Conservation (phyloP, 92 coral and sea anemone species). For the Anthopleura xanthogrammica region DNA sequence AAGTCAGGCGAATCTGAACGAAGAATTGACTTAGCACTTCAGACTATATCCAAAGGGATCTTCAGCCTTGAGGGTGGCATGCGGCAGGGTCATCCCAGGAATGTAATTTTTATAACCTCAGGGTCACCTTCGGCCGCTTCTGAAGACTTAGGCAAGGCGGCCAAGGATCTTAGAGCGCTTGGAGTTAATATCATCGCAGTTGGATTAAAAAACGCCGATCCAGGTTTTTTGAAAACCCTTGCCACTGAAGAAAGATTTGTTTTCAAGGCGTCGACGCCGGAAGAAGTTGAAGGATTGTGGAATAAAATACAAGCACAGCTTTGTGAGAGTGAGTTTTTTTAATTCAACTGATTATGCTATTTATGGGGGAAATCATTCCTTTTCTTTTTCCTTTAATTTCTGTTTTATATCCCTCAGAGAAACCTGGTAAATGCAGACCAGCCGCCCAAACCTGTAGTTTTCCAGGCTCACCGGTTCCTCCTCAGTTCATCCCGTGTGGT, state of each 20-base stretch:
- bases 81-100: constrained; percentile 44
- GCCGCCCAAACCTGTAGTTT: neutral
- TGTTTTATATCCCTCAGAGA: constrained; percentile 9
- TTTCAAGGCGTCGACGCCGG: constrained; percentile 40
- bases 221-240: constrained; percentile 41
- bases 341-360: no score
- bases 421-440: constrained; percentile 33
- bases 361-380: neutral
- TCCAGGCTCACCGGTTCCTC: constrained; percentile 34
- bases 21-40: constrained; percentile 48
- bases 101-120: constrained; percentile 52
- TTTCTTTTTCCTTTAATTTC: neutral
- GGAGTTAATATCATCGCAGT: constrained; percentile 65
- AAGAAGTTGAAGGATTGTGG: constrained; percentile 33
- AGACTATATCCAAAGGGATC: constrained; percentile 35
- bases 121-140: constrained; percentile 50
- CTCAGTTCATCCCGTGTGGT: constrained; percentile 49
- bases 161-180: constrained; percentile 45
- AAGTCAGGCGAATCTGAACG: constrained; percentile 24
- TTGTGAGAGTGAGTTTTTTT: constrained; percentile 37
- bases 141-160: constrained; percentile 33
- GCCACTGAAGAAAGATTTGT: constrained; percentile 47
- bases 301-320: constrained; percentile 21
- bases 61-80: constrained; percentile 63
- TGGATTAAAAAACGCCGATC: constrained; percentile 54